Evolutionary conservation across 2,888 invertebrate species (phyloP), one percentile per base, ranked within the genome.

Genomic region (Scrobipalpa costella): DNA sequence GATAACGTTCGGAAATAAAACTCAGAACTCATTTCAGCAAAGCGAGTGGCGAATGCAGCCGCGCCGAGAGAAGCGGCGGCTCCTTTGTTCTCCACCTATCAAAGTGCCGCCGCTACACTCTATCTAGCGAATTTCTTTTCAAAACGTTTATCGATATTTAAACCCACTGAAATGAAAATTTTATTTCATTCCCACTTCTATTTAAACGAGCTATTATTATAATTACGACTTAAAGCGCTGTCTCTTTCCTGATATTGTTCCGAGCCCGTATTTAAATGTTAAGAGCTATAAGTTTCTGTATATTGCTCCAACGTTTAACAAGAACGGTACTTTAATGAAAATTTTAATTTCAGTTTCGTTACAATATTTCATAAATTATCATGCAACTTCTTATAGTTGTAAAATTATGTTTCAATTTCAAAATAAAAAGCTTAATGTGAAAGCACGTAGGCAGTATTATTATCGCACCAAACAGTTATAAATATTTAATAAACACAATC

Each of bases 121-220:
- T 21, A 52, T 21, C 50, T 13, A 27, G 50, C 50, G n/a, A 19
- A 44, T 44, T 59, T 59, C 59, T 59, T 57, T 59, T 27, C 33
- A 13, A 2, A 38, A 36, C 38, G 38, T 44, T 44, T 44, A 59
- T 59, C 64, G 64, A 55, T 62, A 55, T 62, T 62, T 62, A 64
- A 64, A 62, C 40, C 58, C 27, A 64, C 58, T 64, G 21, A 47
- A 38, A 62, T 61, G 64, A 58, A 62, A 62, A 58, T 61, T 64
- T 58, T 58, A 64, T 49, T 62, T 38, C 36, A 50, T 40, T 60
- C 63, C 17, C 34, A 21, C 40, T 36, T 49, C 47, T 50, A n/a
- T 64, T 61, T 57, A 57, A 64, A 61, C 60, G 61, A 38, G 44
- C 59, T 44, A 59, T 57, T 63, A 63, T 63, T 21, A 57, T 63